Evolutionary conservation across 1,140 invertebrate genomes (phyloP), one percentile per base, ranked within the genome.

Genomic region (Phymorhynchus buccinoides): DNA sequence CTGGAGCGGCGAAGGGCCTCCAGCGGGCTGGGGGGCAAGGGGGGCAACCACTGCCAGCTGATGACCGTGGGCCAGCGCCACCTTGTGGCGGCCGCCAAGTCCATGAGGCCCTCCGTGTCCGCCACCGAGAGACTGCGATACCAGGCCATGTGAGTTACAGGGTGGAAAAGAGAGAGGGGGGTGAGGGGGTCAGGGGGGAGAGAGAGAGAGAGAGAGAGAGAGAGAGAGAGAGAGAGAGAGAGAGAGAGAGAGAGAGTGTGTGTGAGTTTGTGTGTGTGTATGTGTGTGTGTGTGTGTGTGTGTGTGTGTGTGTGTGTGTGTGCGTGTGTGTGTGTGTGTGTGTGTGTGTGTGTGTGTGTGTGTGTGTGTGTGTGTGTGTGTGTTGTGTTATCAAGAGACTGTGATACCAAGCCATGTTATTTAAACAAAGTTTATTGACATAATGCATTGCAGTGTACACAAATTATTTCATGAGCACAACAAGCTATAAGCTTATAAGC

Each of bases 91-190:
- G 95, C 96, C 6, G 86, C 96, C 1, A 88, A 89, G 22, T 95
- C 95, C 82, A 96, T 95, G 22, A 95, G 94, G 80, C 96, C 96
- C 0, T 96, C 96, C 4, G 94, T 97, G 18, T 94, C 94, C 3
- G 88, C 86, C 14, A 90, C 93, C 14, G 96, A 96, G 88, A 94
- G 94, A 71, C 73, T 90, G 27, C 96, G 95, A 91, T 96, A 96
- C 89, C 93, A 95, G 80, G 94, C 90, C 88, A 96, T 93, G 92
- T 93, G 86, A 91, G 91, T 91, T 68, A 62, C 71, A 62, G 37
- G 41, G 52, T n/a, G n/a, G 48, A 52, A 52, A 18, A 52, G 0
- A 52, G 48, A 52, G 48, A 9, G 48, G 22, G 2, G 12, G 48
- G 22, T 0, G 12, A 18, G 22, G 48, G 12, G 48, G 22, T 9